phyloP scores from a whole-genome alignment of 2,888 invertebrate species.

The Blastobasis adustella region DNA sequence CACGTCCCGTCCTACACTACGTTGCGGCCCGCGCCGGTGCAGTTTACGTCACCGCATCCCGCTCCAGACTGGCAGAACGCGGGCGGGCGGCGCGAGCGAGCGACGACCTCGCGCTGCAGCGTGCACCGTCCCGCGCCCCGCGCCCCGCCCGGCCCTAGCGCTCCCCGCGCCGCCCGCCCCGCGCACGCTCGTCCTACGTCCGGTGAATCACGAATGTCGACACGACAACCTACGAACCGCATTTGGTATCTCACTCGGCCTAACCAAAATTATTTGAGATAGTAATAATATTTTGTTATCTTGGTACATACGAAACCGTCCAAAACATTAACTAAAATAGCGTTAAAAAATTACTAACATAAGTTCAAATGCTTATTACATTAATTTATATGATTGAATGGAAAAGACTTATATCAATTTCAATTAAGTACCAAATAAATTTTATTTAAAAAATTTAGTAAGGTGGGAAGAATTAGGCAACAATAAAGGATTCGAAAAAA shows the following conservation, averaged over 20 bases:
- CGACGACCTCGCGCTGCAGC: slow-evolving; percentile 73
- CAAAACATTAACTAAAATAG: too few species aligned
- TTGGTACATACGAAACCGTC: too few species aligned
- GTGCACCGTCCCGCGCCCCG: slow-evolving; percentile 58
- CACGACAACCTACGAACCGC: slow-evolving; percentile 25
- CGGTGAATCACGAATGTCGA: slow-evolving; percentile 53
- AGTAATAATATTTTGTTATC: too few species aligned
- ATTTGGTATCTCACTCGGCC: slow-evolving; percentile 17
- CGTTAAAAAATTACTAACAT: too few species aligned
- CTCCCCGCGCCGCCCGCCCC: slow-evolving; percentile 15
- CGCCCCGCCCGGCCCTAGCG: slow-evolving; percentile 22
- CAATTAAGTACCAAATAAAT: too few species aligned
- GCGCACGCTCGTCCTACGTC: slow-evolving; percentile 54
- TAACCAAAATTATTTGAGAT: slow-evolving; percentile 23
- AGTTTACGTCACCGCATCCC: slow-evolving; percentile 75
- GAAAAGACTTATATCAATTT: too few species aligned
- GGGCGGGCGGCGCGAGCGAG: slow-evolving; percentile 46
- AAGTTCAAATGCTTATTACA: too few species aligned
- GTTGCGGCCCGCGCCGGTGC: slow-evolving; percentile 71
- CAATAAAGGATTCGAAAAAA: too few species aligned
- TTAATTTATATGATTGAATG: too few species aligned
- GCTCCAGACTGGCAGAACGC: slow-evolving; percentile 67
- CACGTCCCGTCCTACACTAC: slow-evolving; percentile 72
- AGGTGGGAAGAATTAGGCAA: too few species aligned
- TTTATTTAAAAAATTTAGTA: too few species aligned